Base-by-base conservation (phyloP, 2,113 vertebrate species). In the Centropristis striata region DNA sequence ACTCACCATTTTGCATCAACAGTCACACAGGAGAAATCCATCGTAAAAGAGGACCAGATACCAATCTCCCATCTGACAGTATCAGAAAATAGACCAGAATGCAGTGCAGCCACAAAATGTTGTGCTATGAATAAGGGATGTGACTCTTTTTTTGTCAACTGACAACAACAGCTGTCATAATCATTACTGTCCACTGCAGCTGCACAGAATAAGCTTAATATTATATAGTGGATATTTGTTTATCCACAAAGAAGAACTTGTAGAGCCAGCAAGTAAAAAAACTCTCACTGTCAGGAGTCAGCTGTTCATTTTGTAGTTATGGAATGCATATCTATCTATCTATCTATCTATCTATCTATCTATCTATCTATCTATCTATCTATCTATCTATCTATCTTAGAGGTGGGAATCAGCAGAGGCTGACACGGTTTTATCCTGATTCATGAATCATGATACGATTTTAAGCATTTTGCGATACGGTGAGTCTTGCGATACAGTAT, bases 31-130 rank as follows among this genome's bases (percentile, higher is more conserved):
- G 60, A 82, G 44, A 57, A 83, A 78, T 81, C 66, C 66, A 78
- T 78, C 47, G 20, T 5, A 4, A 53, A 78, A 25, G 37, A 83
- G 21, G 37, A 79, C 50, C 42, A 75, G 73, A 84, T 86, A 72
- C 46, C 36, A 69, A 81, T 87, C 71, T 71, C 55, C 55, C 21
- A 10, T 8, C 49, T 76, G 82, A 81, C 86, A 87, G 57, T 55
- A 55, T 81, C 70, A 85, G 68, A 83, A 86, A 86, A 88, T 81
- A 81, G 77, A 72, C 76, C 80, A 76, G 69, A 80, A 84, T 61
- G 68, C 68, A 80, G 39, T 79, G 75, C 71, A 81, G 74, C 59
- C 66, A 70, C 53, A 60, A 59, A 65, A 78, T 53, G 60, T 44
- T 61, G 63, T 21, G 28, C 71, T 82, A 59, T 87, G 75, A 85